These are phyloP conservation scores for Morone chrysops DNA, from an alignment of 2,113 vertebrate genomes.

Conservation along the genomic window DNA sequence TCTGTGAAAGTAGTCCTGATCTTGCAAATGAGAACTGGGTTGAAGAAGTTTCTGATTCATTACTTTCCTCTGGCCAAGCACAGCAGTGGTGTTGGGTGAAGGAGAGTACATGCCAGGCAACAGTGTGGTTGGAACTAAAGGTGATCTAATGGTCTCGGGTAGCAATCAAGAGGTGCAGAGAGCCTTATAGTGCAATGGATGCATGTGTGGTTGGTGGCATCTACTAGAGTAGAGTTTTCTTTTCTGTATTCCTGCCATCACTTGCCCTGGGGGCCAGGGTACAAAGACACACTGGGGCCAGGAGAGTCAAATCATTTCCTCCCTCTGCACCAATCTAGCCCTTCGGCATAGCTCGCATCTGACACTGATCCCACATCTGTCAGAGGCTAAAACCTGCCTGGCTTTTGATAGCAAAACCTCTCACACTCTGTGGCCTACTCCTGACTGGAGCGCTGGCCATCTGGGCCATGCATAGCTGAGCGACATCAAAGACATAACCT, in stretches of 20 bases:
- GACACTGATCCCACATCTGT: slow-evolving; percentile 77
- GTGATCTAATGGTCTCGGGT: slow-evolving; percentile 69
- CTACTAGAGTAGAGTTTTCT: slow-evolving; percentile 42
- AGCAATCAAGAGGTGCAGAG: slow-evolving; percentile 73
- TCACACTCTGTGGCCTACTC: slow-evolving; percentile 42
- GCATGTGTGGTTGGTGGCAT: slow-evolving; percentile 61
- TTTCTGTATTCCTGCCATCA: slow-evolving; percentile 68
- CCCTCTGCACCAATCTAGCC: slow-evolving; percentile 64
- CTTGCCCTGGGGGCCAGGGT: slow-evolving; percentile 53
- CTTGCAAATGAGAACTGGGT: slow-evolving; percentile 65
- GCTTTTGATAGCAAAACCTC: slow-evolving; percentile 64
- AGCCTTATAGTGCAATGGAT: slow-evolving; percentile 53
- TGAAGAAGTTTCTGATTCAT: slow-evolving; percentile 41
- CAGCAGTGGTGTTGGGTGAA: slow-evolving; percentile 50
- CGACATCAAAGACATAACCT: slow-evolving; percentile 64
- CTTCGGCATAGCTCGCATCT: slow-evolving; percentile 69
- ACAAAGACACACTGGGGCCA: slow-evolving; percentile 71
- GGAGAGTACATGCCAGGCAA: slow-evolving; percentile 36
- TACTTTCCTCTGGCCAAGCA: slow-evolving; percentile 42
- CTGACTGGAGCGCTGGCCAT: slow-evolving; percentile 38
- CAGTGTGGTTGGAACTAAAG: slow-evolving; percentile 64
- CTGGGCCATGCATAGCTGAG: slow-evolving; percentile 43
- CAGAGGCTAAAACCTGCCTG: slow-evolving; percentile 66
- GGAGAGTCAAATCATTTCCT: slow-evolving; percentile 79
- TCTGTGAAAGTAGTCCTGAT: slow-evolving; percentile 47